These are phyloP conservation scores for Mythimna lalbum DNA, from an alignment of 2,888 invertebrate genomes.

Conservation along the genomic window DNA sequence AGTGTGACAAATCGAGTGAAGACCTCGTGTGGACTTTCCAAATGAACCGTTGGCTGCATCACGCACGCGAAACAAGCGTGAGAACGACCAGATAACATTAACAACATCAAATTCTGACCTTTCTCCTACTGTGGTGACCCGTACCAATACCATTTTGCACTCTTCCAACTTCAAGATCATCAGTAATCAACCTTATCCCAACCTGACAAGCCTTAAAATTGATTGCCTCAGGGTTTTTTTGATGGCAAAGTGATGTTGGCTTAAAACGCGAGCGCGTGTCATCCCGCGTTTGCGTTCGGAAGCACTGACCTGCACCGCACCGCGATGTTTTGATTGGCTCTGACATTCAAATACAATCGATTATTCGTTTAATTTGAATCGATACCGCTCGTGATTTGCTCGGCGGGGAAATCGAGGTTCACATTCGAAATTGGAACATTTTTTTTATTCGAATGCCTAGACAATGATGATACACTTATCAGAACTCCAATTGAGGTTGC, in stretches of 20 bases:
- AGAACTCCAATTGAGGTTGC: slow-evolving; percentile 14
- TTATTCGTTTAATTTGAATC: slow-evolving; percentile 86
- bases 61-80: slow-evolving; percentile 83
- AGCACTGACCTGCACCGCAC: slow-evolving; percentile 86
- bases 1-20: slow-evolving; percentile 82
- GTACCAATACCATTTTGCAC: slow-evolving; percentile 60
- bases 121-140: slow-evolving; percentile 76
- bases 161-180: slow-evolving; percentile 41
- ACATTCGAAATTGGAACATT: slow-evolving; percentile 73
- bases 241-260: slow-evolving; percentile 63
- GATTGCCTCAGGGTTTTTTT: slow-evolving; percentile 42
- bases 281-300: slow-evolving; percentile 86
- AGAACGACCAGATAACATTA: slow-evolving; percentile 83
- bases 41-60: slow-evolving; percentile 76
- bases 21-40: slow-evolving; percentile 79
- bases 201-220: slow-evolving; percentile 42
- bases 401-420: slow-evolving; percentile 64
- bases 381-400: slow-evolving; percentile 76
- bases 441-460: slow-evolving; percentile 51
- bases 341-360: slow-evolving; percentile 89
- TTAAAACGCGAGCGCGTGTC: slow-evolving; percentile 83
- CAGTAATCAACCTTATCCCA: slow-evolving; percentile 54
- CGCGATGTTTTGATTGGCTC: slow-evolving; percentile 88
- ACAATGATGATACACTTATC: slow-evolving; percentile 33
- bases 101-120: slow-evolving; percentile 82